Conservation (phyloP, 2,888 invertebrate genomes). For the Kuschelorhynchus macadamiae region DNA sequence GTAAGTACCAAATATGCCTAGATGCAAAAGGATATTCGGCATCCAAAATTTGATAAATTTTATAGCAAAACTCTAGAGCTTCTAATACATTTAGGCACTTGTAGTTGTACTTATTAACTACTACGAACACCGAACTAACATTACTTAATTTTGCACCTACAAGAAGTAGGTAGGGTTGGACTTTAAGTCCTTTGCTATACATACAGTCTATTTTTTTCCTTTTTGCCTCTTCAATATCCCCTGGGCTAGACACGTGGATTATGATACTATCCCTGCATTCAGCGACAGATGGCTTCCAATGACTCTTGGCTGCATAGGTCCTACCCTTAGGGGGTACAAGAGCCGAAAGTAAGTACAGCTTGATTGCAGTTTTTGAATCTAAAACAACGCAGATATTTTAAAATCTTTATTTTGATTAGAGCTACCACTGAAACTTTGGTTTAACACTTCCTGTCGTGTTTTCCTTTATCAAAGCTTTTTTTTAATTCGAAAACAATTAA, state of each 20-base stretch:
- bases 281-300: slow-evolving; percentile 13
- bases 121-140: slow-evolving; percentile 25
- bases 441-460: background rate
- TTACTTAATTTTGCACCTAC: slow-evolving; percentile 33
- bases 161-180: slow-evolving; percentile 36
- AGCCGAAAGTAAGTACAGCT: slow-evolving; percentile 23
- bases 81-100: slow-evolving; percentile 21
- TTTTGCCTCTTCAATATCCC: slow-evolving; percentile 40
- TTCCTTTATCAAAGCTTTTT: background rate
- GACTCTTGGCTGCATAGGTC: background rate
- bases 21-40: slow-evolving; percentile 21
- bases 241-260: slow-evolving; percentile 16
- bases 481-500: too few relatives aligned
- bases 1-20: slow-evolving; percentile 31
- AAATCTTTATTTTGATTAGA: background rate
- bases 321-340: slow-evolving; percentile 33
- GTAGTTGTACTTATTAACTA: slow-evolving; percentile 21
- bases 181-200: slow-evolving; percentile 32
- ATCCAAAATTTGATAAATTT: slow-evolving; percentile 22
- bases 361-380: slow-evolving; percentile 7
- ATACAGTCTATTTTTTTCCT: slow-evolving; percentile 22
- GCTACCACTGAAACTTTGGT: background rate
- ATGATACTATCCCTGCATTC: slow-evolving; percentile 35
- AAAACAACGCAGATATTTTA: slow-evolving; percentile 13
- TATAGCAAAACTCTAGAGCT: slow-evolving; percentile 35